phyloP scores from a whole-genome alignment of 2,888 invertebrate genomes.

The Cheilosia vernalis region DNA sequence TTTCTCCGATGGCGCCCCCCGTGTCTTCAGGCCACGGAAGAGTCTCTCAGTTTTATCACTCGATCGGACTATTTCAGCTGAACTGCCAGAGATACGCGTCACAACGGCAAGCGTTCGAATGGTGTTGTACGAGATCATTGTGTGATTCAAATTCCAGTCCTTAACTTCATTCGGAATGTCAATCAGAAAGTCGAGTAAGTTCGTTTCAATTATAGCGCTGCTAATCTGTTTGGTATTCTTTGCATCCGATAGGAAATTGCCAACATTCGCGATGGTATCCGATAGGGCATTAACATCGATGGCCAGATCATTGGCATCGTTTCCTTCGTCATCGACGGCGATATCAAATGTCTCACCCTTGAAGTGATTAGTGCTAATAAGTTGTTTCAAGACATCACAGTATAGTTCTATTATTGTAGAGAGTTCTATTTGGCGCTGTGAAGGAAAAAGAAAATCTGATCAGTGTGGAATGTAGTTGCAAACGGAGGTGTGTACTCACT shows the following conservation, averaged over 20 bases:
- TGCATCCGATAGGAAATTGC: constrained; percentile 79
- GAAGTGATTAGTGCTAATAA: constrained; percentile 81
- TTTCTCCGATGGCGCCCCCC: constrained; percentile 83
- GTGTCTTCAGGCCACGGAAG: constrained; percentile 80
- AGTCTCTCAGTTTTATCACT: constrained; percentile 79
- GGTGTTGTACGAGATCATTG: constrained; percentile 79
- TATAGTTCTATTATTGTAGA: constrained; percentile 83
- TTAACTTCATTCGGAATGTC: constrained; percentile 81
- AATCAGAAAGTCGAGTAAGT: constrained; percentile 82
- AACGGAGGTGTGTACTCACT: constrained; percentile 79
- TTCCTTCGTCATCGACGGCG: constrained; percentile 77
- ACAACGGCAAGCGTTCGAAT: constrained; percentile 80
- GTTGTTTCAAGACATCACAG: constrained; percentile 82
- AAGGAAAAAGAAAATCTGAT: constrained; percentile 20
- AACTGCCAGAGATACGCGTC: constrained; percentile 78
- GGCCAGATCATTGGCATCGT: constrained; percentile 77
- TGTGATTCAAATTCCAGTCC: constrained; percentile 81
- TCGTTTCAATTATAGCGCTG: constrained; percentile 82
- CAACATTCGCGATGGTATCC: constrained; percentile 81
- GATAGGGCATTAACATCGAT: constrained; percentile 82
- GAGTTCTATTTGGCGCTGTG: constrained; percentile 86
- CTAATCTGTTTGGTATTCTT: constrained; percentile 78
- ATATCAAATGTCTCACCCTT: constrained; percentile 80
- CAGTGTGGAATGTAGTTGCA: not conserved
- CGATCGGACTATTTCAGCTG: constrained; percentile 78